Evolutionary conservation across 2,113 vertebrate genomes (phyloP), one percentile per base, ranked within the genome.

Genomic region (Chionis minor): DNA sequence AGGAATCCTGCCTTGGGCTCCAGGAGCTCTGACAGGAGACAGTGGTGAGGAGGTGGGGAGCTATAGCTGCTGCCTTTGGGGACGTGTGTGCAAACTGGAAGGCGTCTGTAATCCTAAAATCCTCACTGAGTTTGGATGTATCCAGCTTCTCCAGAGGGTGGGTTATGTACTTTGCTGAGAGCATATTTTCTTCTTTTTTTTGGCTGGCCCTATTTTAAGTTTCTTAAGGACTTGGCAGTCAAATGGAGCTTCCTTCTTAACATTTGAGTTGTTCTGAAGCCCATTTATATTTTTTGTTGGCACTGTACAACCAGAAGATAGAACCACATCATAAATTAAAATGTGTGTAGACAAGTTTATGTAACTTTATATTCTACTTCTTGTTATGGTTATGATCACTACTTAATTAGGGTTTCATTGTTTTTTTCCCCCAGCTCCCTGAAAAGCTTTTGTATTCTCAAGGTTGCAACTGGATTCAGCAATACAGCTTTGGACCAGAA

Each of bases 401-500:
- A 35, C 65, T 86, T 95, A 78, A 95, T 88, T 78, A 26, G 28
- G 55, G 56, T 24, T 69, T 75, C 81, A 81, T 35, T 65, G 47
- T 84, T 90, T 80, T 73, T 93, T 82, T 56, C 12, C 4, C 22
- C 18, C 30, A 98, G 98, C 97, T 99, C 88, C 98, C 98, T 81
- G 98, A 99, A 95, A 99, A 98, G 70, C 97, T 99, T 71, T 96
- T 99, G 18, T 98, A 98, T 97, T 98, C 98, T 71, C 98, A 99
- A 98, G 98, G 98, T 33, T 99, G 98, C 89, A 99, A 99, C 96
- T 99, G 98, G 98, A 98, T 99, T 94, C 98, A 99, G 96, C 98
- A 98, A 6, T 99, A 98, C 87, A 98, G 98, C 92, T 99, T 99
- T 95, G 98, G 98, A 70, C 97, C 98, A 84, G 98, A 99, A 96